phyloP scores from a whole-genome alignment of 2,888 invertebrate species.

The Zelleria hepariella region DNA sequence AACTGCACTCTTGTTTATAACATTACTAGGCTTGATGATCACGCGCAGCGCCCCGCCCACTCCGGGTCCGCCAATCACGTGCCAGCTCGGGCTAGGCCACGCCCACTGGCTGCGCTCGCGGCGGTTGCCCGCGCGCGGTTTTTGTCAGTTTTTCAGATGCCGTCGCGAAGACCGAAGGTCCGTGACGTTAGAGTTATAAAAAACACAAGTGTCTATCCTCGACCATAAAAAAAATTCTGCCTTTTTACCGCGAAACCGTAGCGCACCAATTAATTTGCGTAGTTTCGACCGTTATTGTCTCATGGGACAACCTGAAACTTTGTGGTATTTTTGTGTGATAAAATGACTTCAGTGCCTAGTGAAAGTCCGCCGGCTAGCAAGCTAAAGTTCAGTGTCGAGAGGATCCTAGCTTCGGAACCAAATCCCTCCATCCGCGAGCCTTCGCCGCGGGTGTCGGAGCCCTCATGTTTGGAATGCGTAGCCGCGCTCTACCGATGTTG shows the following conservation, averaged over 20 bases:
- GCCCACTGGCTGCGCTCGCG: constrained; percentile 53
- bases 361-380: constrained; percentile 44
- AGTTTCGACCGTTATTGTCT: no score
- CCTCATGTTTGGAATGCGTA: constrained; percentile 76
- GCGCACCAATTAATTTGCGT: neutral
- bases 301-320: neutral
- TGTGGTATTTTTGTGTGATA: constrained; percentile 10
- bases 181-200: constrained; percentile 6
- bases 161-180: constrained; percentile 28
- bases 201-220: neutral
- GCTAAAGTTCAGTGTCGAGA: constrained; percentile 80
- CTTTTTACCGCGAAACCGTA: no score
- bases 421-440: constrained; percentile 22
- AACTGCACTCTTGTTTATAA: constrained; percentile 55
- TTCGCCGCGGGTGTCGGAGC: constrained; percentile 36
- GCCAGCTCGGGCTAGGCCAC: constrained; percentile 33
- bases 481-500: constrained; percentile 76
- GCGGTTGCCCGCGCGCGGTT: constrained; percentile 27
- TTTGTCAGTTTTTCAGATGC: constrained; percentile 55
- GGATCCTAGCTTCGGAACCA: constrained; percentile 71
- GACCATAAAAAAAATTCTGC: neutral
- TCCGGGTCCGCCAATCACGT: constrained; percentile 35
- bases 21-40: constrained; percentile 57
- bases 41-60: constrained; percentile 40
- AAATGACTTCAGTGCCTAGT: constrained; percentile 51